phyloP scores from a whole-genome alignment of 2,888 invertebrate genomes.

The Magallana nippona region DNA sequence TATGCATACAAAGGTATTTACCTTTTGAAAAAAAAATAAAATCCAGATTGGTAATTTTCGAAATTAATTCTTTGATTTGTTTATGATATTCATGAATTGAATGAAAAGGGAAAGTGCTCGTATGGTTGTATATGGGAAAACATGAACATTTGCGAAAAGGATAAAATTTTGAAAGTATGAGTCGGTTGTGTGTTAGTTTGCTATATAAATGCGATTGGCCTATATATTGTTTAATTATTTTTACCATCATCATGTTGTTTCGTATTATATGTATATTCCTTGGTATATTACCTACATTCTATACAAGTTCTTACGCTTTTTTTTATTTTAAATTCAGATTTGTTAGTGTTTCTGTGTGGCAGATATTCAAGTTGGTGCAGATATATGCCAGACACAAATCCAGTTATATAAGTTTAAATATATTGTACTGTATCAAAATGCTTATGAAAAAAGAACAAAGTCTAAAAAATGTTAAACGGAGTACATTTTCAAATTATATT shows the following conservation, averaged over 20 bases:
- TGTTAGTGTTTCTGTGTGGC: neutral
- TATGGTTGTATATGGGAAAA: no score
- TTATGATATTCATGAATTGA: neutral
- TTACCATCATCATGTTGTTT: no score
- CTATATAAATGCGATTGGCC: no score
- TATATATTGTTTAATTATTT: no score
- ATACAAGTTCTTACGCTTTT: neutral
- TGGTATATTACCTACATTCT: no score
- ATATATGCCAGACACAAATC: neutral
- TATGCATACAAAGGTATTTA: neutral
- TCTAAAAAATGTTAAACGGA: no score
- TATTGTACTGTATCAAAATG: no score
- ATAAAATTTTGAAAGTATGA: no score
- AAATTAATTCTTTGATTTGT: neutral
- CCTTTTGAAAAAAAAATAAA: neutral
- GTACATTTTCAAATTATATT: no score
- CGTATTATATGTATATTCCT: neutral
- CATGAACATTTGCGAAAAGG: no score
- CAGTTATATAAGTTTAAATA: neutral
- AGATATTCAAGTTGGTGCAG: neutral
- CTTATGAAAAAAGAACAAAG: no score
- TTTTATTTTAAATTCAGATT: neutral
- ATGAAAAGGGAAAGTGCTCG: conserved; percentile 12
- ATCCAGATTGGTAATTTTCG: neutral
- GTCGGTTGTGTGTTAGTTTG: no score